These are phyloP conservation scores for Lamellibrachia luymesi DNA, from an alignment of 1,140 invertebrate species.

Conservation along the genomic window DNA sequence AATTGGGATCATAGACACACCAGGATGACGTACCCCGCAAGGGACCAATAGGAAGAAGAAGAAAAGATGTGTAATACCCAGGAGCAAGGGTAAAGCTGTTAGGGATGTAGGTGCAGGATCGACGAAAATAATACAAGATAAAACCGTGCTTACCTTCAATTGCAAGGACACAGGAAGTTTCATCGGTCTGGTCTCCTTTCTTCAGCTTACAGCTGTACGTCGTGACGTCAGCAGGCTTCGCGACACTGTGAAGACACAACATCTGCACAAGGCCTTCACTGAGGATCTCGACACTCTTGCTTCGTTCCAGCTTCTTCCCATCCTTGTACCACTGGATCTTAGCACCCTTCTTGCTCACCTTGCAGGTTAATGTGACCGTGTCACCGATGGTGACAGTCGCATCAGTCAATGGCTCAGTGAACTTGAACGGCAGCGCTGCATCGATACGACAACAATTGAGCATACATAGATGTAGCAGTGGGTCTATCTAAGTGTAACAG, in stretches of 20 bases:
- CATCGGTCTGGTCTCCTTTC: conserved; percentile 11
- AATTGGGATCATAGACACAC: not conserved
- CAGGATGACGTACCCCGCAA: not conserved
- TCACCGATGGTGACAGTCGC: conserved; percentile 64
- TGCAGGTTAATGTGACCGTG: conserved; percentile 59
- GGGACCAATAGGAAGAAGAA: no score
- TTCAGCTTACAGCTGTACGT: conserved; percentile 24
- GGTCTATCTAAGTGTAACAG: not conserved
- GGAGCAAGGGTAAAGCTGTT: not conserved
- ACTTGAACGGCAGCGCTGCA: conserved; percentile 40
- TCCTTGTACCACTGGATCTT: conserved; percentile 56
- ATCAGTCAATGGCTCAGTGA: conserved; percentile 52
- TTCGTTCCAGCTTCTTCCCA: conserved; percentile 32
- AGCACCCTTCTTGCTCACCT: conserved; percentile 52
- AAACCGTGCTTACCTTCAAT: conserved; percentile 21
- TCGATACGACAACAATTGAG: not conserved
- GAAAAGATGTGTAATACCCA: no score
- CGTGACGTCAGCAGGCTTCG: conserved; percentile 20
- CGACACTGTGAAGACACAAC: conserved; percentile 6
- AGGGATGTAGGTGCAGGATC: not conserved
- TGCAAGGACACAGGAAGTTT: not conserved
- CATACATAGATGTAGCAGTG: not conserved
- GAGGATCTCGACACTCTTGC: conserved; percentile 28
- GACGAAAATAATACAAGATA: not conserved
- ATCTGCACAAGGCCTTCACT: conserved; percentile 8